Evolutionary conservation across 2,797 vertebrate genomes (phyloP), one percentile per base, ranked within the genome.

Genomic region (Eleutherodactylus coqui): DNA sequence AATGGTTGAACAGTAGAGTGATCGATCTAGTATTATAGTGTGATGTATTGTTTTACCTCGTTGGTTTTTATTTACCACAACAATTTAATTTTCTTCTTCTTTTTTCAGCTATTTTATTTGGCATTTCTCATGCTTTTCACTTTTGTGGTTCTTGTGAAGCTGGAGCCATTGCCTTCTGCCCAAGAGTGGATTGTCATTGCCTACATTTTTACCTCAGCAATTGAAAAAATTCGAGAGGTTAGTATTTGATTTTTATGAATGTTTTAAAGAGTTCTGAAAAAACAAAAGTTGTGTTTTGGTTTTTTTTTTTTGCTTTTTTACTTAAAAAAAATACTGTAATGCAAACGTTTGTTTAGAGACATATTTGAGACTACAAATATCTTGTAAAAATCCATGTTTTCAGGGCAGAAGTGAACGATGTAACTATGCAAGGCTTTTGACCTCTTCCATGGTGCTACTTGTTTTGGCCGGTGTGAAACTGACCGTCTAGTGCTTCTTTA

Each of bases 111-210:
- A 90, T 97, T 97, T 60, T 99, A 99, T 91, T 94, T 99, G 89
- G 95, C 95, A 85, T 99, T 98, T 92, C 94, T 99, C 91, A 99
- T 99, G 97, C 93, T 98, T 86, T 99, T 98, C 92, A 97, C 98
- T 0, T 99, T 95, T 84, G 97, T 99, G 87, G 97, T 99, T 87
- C 94, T 99, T 93, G 98, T 99, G 86, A 95, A 94, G 93, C 97
- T 99, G 97, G 93, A 94, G 10, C 27, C 43, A 0, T 90, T 92
- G 53, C 98, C 98, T 0, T 97, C 97, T 14, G 92, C 93, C 91
- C 97, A 98, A 91, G 98, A 99, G 89, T 99, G 98, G 98, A 93
- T 97, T 90, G 98, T 99, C 90, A 99, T 99, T 92, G 94, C 97
- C 85, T 99, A 97, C 92, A 99, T 99, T 91, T 99, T 99, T 91